Evolutionary conservation across 2,113 vertebrate species (phyloP), one percentile per base, ranked within the genome.

Genomic region (Neolamprologus toae): DNA sequence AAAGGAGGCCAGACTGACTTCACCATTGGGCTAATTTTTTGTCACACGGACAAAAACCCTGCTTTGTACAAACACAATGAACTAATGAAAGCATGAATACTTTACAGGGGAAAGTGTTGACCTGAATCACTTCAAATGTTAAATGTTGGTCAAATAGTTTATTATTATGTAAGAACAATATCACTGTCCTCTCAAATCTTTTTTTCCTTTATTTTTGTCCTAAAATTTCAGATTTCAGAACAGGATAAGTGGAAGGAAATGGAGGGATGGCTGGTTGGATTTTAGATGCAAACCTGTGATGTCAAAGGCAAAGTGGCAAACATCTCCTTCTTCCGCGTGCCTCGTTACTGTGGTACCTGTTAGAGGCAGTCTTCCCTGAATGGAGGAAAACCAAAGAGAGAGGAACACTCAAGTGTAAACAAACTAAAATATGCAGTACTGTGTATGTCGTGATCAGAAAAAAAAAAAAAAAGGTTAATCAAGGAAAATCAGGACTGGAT

Each of bases 231-330:
- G 10, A 71, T 9, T 42, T 59, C 9, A 23, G 8, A 71, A 42
- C 8, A 16, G 37, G 8, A 71, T 45, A 71, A 71, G 0, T 42
- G 21, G 37, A 45, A 45, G 13, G 13, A 71, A 45, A 45, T 6
- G 3, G 12, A 71, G 12, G 37, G 66, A 9, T 26, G 66, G 19
- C 8, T 66, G 61, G 61, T 5, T 26, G 66, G 37, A 73, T 73
- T 73, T 45, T 17, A n/a, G 31, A 80, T 78, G 91, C 97, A 93
- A 86, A 99, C 98, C 98, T 97, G 97, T 92, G 17, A 99, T 98
- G 95, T 99, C 99, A 96, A 99, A 99, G 31, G 97, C 90, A 79
- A 94, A 96, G 84, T 98, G 97, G 1, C 93, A 95, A n/a, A 85
- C 96, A 80, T 99, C 98, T 0, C 90, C 90, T 55, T 98, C 98